A percentile compares a stretch with the other conserved stretches of the same genome.
Evolutionary conservation across 1,140 invertebrate species (phyloP).

Genomic region (Cydia pomonella): DNA sequence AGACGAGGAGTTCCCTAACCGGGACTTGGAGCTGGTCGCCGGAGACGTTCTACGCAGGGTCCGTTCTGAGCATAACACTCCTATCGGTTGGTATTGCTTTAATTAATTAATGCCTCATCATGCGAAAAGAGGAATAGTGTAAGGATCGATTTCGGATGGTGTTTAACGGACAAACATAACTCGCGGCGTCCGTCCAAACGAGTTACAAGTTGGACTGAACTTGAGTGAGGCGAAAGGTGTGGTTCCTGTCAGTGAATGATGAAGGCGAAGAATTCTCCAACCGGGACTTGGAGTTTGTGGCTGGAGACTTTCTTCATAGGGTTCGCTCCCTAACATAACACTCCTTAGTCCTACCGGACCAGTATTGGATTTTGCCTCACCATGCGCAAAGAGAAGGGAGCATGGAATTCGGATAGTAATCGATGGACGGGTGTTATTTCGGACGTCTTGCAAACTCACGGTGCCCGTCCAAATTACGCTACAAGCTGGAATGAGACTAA

Average conservation of each 20-base stretch:
- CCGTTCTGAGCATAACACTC: constrained; percentile 85
- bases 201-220: constrained; percentile 79
- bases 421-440: too few species aligned
- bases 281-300: constrained; percentile 87
- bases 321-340: constrained; percentile 85
- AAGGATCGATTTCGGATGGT: background rate
- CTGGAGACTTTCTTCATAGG: constrained; percentile 85
- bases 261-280: constrained; percentile 80
- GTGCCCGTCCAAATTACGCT: too few species aligned
- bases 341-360: constrained; percentile 84
- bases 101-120: background rate
- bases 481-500: too few species aligned
- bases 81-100: constrained; percentile 76
- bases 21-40: constrained; percentile 87
- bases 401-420: too few species aligned
- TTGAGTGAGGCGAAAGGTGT: constrained; percentile 81
- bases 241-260: constrained; percentile 83
- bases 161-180: too few species aligned
- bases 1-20: constrained; percentile 82
- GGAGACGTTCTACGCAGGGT: constrained; percentile 87
- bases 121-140: background rate
- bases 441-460: too few species aligned
- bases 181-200: too few species aligned
- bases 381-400: background rate
- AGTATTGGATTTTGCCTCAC: constrained; percentile 40